A percentile compares a stretch with the other conserved stretches of the same genome.
phyloP scores from a whole-genome alignment of 2,113 vertebrate species.

The Manacus vitellinus region DNA sequence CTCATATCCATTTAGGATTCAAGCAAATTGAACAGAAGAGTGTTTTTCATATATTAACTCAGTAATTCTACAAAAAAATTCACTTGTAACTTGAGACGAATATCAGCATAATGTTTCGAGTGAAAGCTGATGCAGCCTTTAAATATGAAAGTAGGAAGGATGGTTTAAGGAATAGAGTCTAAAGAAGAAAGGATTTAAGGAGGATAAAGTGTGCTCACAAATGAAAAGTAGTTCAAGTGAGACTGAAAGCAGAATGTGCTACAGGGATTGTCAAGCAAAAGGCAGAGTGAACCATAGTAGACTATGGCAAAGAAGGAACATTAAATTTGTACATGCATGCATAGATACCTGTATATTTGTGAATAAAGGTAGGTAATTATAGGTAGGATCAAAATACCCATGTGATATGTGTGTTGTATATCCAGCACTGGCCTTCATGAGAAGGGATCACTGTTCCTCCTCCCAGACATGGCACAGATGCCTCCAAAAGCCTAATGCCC shows the following conservation, averaged over 20 bases:
- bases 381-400: neutral
- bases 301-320: neutral
- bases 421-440: neutral
- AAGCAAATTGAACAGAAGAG: neutral
- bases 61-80: neutral
- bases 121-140: neutral
- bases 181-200: neutral
- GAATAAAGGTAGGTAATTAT: neutral
- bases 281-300: neutral
- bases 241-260: neutral
- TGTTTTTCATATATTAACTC: neutral
- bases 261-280: neutral
- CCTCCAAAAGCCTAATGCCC: neutral
- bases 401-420: neutral
- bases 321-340: neutral
- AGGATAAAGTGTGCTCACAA: neutral
- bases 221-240: neutral
- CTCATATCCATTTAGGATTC: neutral
- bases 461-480: neutral
- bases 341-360: neutral
- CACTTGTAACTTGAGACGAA: neutral
- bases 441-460: neutral
- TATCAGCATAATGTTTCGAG: neutral
- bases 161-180: neutral
- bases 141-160: neutral